Evolutionary conservation across 2,113 vertebrate genomes (phyloP).

Genomic region (Poeciliopsis retropinna): DNA sequence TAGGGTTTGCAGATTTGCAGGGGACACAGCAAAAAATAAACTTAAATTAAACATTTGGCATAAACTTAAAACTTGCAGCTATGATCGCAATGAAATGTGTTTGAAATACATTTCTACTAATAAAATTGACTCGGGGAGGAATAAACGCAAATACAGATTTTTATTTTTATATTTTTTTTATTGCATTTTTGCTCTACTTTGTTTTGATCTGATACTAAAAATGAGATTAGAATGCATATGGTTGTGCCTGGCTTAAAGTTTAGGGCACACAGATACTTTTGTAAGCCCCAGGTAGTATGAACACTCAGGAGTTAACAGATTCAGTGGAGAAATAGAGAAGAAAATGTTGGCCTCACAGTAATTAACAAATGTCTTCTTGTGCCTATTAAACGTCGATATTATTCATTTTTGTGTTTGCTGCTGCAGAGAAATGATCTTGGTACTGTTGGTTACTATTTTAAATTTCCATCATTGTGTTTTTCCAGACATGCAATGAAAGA

Average conservation of each 20-base stretch:
- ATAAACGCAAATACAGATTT: background rate
- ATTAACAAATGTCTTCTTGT: slow-evolving; percentile 39
- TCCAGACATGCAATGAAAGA: background rate
- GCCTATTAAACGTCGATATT: slow-evolving; percentile 37
- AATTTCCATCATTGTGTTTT: slow-evolving; percentile 32
- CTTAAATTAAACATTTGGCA: background rate
- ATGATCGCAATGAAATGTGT: too few species aligned
- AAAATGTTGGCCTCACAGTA: slow-evolving; percentile 1
- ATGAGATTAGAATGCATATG: background rate
- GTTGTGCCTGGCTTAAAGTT: too few species aligned
- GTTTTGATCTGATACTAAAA: background rate
- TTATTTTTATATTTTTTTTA: background rate
- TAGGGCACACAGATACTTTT: background rate
- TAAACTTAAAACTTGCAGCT: background rate
- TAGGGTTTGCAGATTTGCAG: background rate
- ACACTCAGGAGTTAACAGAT: background rate
- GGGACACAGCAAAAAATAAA: background rate
- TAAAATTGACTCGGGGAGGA: background rate
- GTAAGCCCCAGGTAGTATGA: background rate
- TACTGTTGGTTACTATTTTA: slow-evolving; percentile 26
- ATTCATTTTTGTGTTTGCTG: slow-evolving; percentile 44
- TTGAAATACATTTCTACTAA: background rate
- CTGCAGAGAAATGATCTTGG: slow-evolving; percentile 5
- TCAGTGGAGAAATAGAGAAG: background rate
- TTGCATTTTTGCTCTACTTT: background rate